Evolutionary conservation across 2,888 invertebrate species (phyloP).

Genomic region (Drosophila affinis): DNA sequence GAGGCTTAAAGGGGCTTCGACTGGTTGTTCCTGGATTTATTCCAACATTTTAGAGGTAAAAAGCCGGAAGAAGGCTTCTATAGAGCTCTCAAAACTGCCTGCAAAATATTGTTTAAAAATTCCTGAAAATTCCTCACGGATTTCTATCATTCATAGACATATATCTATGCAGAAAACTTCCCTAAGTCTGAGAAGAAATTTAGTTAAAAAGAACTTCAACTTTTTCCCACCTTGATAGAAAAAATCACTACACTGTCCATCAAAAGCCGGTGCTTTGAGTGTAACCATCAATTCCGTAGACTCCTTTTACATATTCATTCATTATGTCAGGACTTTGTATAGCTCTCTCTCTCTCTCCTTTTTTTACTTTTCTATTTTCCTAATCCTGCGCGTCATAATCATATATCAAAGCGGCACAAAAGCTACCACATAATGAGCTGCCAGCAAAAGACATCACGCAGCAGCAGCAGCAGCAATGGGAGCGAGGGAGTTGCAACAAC

Average conservation of each 20-base stretch:
- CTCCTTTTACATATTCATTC: background rate
- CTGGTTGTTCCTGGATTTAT: background rate
- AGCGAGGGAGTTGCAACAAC: constrained; percentile 8
- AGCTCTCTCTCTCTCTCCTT: background rate
- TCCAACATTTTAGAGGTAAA: too few relatives aligned
- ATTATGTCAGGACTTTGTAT: constrained; percentile 1
- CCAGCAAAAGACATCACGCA: constrained; percentile 57
- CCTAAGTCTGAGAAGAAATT: background rate
- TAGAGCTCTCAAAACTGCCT: too few relatives aligned
- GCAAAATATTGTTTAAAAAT: too few relatives aligned
- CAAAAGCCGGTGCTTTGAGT: background rate
- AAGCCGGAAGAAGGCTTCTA: too few relatives aligned
- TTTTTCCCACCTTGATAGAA: background rate
- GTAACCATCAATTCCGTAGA: background rate
- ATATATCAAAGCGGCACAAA: constrained; percentile 48
- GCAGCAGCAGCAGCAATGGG: constrained; percentile 6
- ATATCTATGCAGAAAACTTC: too few relatives aligned
- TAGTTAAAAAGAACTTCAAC: background rate
- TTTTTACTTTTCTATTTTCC: constrained; percentile 4
- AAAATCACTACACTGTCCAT: background rate
- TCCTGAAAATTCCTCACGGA: too few relatives aligned
- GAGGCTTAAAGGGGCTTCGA: background rate
- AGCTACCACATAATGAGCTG: constrained; percentile 70
- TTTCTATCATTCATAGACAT: too few relatives aligned
- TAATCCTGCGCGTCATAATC: constrained; percentile 41